phyloP scores from a whole-genome alignment of 2,113 vertebrate species.

The Hoplias malabaricus region DNA sequence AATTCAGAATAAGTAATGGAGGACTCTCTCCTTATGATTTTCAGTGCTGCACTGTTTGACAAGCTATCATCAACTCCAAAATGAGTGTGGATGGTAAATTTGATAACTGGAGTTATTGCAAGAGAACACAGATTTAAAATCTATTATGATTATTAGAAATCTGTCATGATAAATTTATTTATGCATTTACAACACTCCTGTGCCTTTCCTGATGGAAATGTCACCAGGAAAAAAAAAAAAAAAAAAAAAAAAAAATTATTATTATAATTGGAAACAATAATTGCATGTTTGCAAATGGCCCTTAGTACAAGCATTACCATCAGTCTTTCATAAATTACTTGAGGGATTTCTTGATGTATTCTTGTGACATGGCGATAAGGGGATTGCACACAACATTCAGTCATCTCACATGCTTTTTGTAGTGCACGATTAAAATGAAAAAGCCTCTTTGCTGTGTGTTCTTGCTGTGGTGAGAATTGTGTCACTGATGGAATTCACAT shows the following conservation, averaged over 20 bases:
- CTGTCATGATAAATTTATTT: slow-evolving; percentile 13
- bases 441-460: not conserved
- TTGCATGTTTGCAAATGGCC: not conserved
- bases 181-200: not conserved
- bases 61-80: not conserved
- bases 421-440: not conserved
- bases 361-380: not conserved
- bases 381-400: slow-evolving; percentile 1
- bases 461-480: not conserved
- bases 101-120: not conserved
- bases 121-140: not conserved
- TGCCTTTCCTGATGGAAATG: slow-evolving; percentile 6
- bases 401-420: not conserved
- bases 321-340: not conserved
- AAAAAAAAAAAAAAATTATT: not conserved
- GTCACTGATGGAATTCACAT: not conserved
- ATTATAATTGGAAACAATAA: slow-evolving; percentile 1
- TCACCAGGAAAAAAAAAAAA: not conserved
- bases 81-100: not conserved
- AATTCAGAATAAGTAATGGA: not conserved
- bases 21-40: not conserved
- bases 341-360: not conserved
- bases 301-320: not conserved
- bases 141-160: not conserved
- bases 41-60: not conserved